These are phyloP conservation scores for Morphnarchus princeps DNA, from an alignment of 2,113 vertebrate species.

Conservation along the genomic window DNA sequence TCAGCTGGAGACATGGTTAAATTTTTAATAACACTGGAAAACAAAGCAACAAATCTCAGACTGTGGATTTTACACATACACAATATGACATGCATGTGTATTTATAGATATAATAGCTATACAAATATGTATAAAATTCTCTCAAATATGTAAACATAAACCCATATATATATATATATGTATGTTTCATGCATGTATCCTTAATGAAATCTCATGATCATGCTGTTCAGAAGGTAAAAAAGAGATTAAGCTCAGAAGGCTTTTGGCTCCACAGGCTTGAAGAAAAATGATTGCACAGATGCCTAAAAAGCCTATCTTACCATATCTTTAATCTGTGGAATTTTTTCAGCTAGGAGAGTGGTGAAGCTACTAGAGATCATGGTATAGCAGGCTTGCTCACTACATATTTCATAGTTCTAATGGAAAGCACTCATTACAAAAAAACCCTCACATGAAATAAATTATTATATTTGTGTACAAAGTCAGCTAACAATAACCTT, in stretches of 20 bases:
- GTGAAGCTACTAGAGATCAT: not conserved
- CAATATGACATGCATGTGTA: rapidly evolving
- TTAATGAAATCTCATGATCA: not conserved
- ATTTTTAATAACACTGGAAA: conserved; percentile 71
- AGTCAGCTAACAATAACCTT: not conserved
- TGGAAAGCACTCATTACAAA: not conserved
- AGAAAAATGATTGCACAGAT: not conserved
- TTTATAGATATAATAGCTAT: not conserved
- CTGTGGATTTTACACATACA: not conserved
- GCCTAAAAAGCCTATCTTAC: not conserved
- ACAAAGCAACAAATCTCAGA: not conserved
- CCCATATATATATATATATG: too few relatives aligned
- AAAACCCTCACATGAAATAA: not conserved
- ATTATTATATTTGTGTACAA: not conserved
- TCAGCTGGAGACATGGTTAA: conserved; percentile 57
- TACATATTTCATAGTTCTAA: not conserved
- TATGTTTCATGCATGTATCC: not conserved
- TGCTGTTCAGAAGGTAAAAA: not conserved
- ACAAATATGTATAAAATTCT: not conserved
- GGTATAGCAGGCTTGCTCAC: not conserved
- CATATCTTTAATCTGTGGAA: not conserved
- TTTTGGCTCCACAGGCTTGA: not conserved
- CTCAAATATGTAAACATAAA: not conserved
- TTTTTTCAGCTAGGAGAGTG: not conserved
- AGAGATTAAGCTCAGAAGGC: not conserved